Evolutionary conservation across 2,888 invertebrate species (phyloP), one percentile per base, ranked within the genome.

Genomic region (Isotomurus palustris): DNA sequence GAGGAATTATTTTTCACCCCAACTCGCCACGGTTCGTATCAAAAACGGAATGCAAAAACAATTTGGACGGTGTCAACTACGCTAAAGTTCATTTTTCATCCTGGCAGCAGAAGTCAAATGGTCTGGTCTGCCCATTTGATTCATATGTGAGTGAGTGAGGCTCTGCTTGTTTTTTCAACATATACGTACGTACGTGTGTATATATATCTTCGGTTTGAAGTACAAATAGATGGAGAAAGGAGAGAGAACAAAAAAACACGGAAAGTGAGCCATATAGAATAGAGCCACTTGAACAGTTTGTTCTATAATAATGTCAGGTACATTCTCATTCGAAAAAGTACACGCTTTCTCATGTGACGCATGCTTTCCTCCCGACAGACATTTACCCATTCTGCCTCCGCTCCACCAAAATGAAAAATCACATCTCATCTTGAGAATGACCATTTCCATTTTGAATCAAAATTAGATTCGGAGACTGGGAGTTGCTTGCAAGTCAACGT

Each of bases 41-140:
- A 67, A 66, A 70, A 68, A 68, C 65, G 70, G 70, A 70, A 70
- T 70, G 69, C 70, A 69, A 69, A 65, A 70, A 70, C 70, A 70
- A 70, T 70, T 70, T 70, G 66, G 68, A 69, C 65, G 65, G 61
- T 69, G 70, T 70, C 70, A 70, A 70, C 69, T 59, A 62, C 40
- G 60, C 49, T 58, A 59, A 58, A 66, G 67, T 69, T 67, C 70
- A 70, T 70, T 70, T 70, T 70, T 70, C 70, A 70, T 70, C 66
- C 67, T 41, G 32, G 48, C 21, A 29, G 44, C 17, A 32, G n/a
- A 27, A 50, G 28, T 25, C 44, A 38, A 22, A 50, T 22, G 22
- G 14, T 32, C 44, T 22, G 22, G 14, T 32, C 44, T 29, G 48
- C 32, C 25, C 48, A 36, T 35, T 52, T 57, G 51, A 19, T 35